These are phyloP conservation scores for Actenoides hombroni DNA, from an alignment of 2,113 vertebrate genomes.

Conservation along the genomic window DNA sequence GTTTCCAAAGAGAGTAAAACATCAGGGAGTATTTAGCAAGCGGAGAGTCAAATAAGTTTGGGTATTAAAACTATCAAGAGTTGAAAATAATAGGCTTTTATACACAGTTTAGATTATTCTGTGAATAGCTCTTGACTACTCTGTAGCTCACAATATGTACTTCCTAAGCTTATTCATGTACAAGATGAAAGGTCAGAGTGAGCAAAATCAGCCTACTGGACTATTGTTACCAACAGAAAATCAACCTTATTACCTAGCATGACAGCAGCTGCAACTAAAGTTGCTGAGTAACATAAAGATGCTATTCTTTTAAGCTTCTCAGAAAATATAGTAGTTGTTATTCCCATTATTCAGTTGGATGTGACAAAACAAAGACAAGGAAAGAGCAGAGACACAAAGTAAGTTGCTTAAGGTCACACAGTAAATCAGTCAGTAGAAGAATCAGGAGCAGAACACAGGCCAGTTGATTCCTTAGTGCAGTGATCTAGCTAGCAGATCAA, in stretches of 20 bases:
- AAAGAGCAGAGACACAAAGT: conserved; percentile 38
- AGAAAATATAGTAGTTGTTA: not conserved
- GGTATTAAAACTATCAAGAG: conserved; percentile 37
- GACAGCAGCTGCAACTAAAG: not conserved
- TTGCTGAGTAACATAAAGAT: conserved; percentile 9
- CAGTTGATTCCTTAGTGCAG: not conserved
- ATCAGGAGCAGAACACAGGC: not conserved
- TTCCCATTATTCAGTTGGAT: conserved; percentile 13
- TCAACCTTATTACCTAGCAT: conserved; percentile 12
- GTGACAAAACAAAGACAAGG: conserved; percentile 45
- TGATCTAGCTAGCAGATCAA: not conserved
- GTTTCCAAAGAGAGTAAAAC: conserved; percentile 57
- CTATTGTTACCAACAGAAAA: conserved; percentile 13
- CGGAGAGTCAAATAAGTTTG: conserved; percentile 39
- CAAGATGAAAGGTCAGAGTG: conserved; percentile 46
- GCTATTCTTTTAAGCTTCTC: not conserved
- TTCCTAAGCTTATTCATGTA: conserved; percentile 12
- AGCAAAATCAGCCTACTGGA: conserved; percentile 18
- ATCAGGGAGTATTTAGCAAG: conserved; percentile 57
- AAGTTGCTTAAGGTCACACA: conserved; percentile 23
- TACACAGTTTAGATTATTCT: conserved; percentile 7
- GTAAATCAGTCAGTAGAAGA: conserved; percentile 32
- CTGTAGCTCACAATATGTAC: not conserved
- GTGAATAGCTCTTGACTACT: not conserved
- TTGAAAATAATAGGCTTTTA: conserved; percentile 23